Conservation (phyloP, 2,113 vertebrate genomes). For the Platanista minor region DNA sequence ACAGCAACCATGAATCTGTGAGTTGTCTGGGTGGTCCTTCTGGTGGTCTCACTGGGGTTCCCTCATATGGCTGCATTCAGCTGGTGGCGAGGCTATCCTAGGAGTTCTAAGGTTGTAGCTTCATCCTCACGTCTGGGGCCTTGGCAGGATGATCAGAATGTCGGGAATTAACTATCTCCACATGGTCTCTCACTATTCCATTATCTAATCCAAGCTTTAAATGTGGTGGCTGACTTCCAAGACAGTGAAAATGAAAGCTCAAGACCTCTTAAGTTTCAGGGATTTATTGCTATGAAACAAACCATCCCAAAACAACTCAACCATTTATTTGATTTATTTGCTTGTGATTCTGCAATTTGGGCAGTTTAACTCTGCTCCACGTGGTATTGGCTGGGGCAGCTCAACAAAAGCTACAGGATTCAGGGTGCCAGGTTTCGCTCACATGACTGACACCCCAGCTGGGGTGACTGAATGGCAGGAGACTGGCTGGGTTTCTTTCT, state of each 20-base stretch:
- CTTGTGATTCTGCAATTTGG: background rate
- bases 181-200: background rate
- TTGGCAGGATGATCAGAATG: background rate
- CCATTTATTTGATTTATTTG: background rate
- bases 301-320: background rate
- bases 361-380: background rate
- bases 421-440: background rate
- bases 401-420: background rate
- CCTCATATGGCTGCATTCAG: background rate
- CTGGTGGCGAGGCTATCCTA: background rate
- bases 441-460: background rate
- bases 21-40: background rate
- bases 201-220: background rate
- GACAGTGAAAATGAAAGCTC: background rate
- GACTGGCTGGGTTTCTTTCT: background rate
- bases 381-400: background rate
- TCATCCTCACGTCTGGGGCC: background rate
- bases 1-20: background rate
- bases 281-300: constrained; percentile 15
- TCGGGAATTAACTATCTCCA: background rate
- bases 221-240: background rate
- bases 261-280: background rate
- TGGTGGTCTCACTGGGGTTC: background rate
- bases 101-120: background rate
- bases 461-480: background rate